These are phyloP conservation scores for silkworm (Bombyx mori) DNA, from an alignment of 1,140 invertebrate genomes.

Conservation along the genomic window ASM3026992v2 NC_085132.1:3795001-3795500, in stretches of 20 bases:
- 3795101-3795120: no score
- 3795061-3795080: no score
- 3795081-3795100: no score
- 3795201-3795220: no score
- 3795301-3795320: background rate
- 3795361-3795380: constrained; percentile 14
- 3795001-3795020: no score
- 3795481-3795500: constrained; percentile 16
- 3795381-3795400: constrained; percentile 16
- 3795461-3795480: constrained; percentile 18
- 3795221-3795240: no score
- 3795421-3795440: constrained; percentile 24
- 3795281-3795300: background rate
- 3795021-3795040: no score
- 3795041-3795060: no score
- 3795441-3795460: constrained; percentile 16
- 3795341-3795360: constrained; percentile 13
- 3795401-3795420: constrained; percentile 14
- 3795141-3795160: no score
- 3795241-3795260: background rate
- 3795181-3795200: no score
- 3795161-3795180: no score
- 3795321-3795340: background rate
- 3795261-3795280: constrained; percentile 4
- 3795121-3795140: no score